Conservation (phyloP, 2,888 invertebrate genomes). For the Philonicus albiceps region DNA sequence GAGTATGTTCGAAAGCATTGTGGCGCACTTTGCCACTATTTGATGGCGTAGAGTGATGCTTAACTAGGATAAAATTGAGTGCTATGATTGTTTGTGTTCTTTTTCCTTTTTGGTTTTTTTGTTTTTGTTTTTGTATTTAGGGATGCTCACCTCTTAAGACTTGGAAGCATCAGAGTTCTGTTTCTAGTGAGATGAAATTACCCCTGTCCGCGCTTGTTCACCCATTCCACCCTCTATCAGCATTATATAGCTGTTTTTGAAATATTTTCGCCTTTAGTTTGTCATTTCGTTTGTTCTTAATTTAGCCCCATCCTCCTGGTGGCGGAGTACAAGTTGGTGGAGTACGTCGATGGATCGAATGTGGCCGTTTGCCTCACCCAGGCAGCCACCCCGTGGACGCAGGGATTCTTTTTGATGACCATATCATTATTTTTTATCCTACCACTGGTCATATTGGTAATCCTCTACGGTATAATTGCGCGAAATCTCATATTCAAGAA, state of each 20-base stretch:
- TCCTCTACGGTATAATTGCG: slow-evolving; percentile 84
- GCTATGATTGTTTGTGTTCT: slow-evolving; percentile 17
- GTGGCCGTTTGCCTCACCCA: slow-evolving; percentile 81
- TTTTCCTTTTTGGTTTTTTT: too few species aligned
- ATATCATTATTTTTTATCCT: slow-evolving; percentile 82
- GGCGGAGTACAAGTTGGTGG: slow-evolving; percentile 74
- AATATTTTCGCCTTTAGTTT: slow-evolving; percentile 54
- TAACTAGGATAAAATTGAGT: slow-evolving; percentile 34
- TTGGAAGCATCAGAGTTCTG: slow-evolving; percentile 9
- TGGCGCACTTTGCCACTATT: neutral
- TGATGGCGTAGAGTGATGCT: slow-evolving; percentile 4
- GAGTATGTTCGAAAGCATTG: neutral
- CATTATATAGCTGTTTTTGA: slow-evolving; percentile 28
- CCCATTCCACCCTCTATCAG: slow-evolving; percentile 42
- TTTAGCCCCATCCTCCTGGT: slow-evolving; percentile 81
- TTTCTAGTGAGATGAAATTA: slow-evolving; percentile 51
- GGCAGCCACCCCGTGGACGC: slow-evolving; percentile 78
- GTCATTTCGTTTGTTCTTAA: slow-evolving; percentile 63
- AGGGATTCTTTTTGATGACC: slow-evolving; percentile 80
- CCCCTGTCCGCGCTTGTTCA: slow-evolving; percentile 49
- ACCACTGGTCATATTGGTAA: slow-evolving; percentile 80
- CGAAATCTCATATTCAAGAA: slow-evolving; percentile 77
- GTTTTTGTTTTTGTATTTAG: neutral
- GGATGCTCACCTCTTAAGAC: slow-evolving; percentile 3
- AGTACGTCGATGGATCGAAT: slow-evolving; percentile 74